These are phyloP conservation scores for Sardinella longiceps DNA, from an alignment of 2,797 vertebrate species.

Conservation along the genomic window DNA sequence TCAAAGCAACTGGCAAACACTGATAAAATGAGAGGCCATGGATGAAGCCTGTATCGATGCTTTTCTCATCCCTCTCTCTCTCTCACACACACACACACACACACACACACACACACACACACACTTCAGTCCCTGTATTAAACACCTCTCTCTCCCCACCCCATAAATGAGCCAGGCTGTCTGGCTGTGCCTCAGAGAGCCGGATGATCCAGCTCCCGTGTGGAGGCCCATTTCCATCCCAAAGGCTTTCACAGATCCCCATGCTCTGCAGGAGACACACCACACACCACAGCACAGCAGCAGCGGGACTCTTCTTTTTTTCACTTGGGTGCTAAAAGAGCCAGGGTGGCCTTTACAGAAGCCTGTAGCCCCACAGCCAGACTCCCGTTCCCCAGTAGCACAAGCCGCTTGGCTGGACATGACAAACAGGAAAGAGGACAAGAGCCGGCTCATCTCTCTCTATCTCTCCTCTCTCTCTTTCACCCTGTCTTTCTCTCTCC, in stretches of 20 bases:
- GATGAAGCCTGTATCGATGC: not conserved
- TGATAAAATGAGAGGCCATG: not conserved
- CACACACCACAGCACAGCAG: no score
- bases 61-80: not conserved
- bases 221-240: not conserved
- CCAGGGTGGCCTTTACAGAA: not conserved
- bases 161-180: not conserved
- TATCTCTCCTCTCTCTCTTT: not conserved
- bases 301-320: not conserved
- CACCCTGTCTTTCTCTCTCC: not conserved
- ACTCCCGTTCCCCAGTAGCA: not conserved
- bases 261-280: not conserved
- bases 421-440: not conserved
- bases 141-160: not conserved
- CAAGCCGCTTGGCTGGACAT: not conserved
- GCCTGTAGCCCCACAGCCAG: not conserved
- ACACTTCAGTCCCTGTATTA: not conserved
- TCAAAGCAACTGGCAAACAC: not conserved
- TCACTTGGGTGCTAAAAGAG: not conserved
- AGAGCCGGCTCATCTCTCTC: not conserved
- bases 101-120: no score
- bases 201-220: not conserved
- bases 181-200: not conserved
- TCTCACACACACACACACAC: not conserved
- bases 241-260: not conserved